phyloP scores from a whole-genome alignment of 2,888 invertebrate species.

The Sylvicola cinctus region DNA sequence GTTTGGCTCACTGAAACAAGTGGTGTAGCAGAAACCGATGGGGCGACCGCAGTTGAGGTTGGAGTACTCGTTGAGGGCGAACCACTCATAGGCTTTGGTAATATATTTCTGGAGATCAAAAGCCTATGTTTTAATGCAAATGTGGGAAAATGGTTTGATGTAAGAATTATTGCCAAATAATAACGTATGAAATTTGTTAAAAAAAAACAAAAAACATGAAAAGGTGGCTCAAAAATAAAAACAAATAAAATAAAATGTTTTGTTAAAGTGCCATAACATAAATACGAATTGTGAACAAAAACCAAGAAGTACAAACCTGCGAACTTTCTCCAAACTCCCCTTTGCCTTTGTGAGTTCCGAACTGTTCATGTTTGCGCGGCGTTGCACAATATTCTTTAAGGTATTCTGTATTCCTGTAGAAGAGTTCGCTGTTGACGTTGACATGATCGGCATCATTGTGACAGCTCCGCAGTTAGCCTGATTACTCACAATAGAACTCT shows the following conservation, averaged over 20 bases:
- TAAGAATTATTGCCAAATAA: background rate
- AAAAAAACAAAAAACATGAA: too few relatives aligned
- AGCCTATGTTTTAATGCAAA: slow-evolving; percentile 11
- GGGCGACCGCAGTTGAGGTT: background rate
- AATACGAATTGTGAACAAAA: background rate
- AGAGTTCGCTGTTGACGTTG: too few relatives aligned
- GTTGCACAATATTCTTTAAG: slow-evolving; percentile 13
- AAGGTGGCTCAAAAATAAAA: background rate
- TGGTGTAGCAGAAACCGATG: slow-evolving; percentile 1
- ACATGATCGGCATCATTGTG: background rate
- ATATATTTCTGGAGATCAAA: slow-evolving; percentile 21
- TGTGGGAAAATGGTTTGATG: background rate
- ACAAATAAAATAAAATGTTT: background rate
- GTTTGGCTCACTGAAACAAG: slow-evolving; percentile 7
- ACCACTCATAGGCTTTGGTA: slow-evolving; percentile 19
- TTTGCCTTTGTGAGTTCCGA: slow-evolving; percentile 16
- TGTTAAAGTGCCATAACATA: too few relatives aligned
- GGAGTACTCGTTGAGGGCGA: background rate
- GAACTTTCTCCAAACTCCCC: slow-evolving; percentile 15
- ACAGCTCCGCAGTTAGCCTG: background rate
- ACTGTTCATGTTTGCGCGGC: slow-evolving; percentile 17
- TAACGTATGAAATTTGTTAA: background rate
- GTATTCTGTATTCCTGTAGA: background rate
- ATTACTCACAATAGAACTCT: background rate
- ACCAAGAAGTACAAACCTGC: slow-evolving; percentile 15